phyloP scores from a whole-genome alignment of 2,888 invertebrate genomes.

The Schizaphis graminum region DNA sequence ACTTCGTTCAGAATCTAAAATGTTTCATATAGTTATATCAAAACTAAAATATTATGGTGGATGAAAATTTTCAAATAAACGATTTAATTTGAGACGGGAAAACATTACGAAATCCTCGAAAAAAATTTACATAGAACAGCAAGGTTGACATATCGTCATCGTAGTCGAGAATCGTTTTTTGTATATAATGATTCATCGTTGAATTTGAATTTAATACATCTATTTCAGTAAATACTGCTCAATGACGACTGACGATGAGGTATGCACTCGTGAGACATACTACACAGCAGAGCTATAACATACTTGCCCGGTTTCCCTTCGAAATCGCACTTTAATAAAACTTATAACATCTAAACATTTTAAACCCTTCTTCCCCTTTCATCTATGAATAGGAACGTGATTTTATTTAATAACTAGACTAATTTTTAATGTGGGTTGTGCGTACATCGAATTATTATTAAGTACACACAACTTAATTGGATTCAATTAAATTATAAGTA shows the following conservation, averaged over 20 bases:
- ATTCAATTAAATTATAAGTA: constrained; percentile 8
- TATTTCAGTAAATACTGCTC: not conserved
- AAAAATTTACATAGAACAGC: not conserved
- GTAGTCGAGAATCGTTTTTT: not conserved
- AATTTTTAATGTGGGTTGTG: constrained; percentile 1
- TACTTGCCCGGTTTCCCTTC: not conserved
- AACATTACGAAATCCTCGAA: not conserved
- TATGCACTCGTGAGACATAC: not conserved
- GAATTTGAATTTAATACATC: not conserved
- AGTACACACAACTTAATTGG: constrained; percentile 12
- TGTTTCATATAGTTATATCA: not conserved
- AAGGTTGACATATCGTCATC: not conserved
- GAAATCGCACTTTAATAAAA: not conserved
- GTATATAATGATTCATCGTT: not conserved
- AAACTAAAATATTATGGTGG: not conserved
- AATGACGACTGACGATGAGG: not conserved
- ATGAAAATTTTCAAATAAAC: not conserved
- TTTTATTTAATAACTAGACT: not conserved
- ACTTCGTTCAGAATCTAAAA: no score
- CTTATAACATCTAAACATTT: not conserved
- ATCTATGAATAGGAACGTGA: not conserved
- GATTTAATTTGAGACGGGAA: not conserved
- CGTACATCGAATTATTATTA: not conserved
- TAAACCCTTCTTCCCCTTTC: not conserved
- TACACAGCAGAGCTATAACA: not conserved